These are phyloP conservation scores for Montipora foliosa DNA, from an alignment of 64 coral and sea anemone species.

Conservation along the genomic window DNA sequence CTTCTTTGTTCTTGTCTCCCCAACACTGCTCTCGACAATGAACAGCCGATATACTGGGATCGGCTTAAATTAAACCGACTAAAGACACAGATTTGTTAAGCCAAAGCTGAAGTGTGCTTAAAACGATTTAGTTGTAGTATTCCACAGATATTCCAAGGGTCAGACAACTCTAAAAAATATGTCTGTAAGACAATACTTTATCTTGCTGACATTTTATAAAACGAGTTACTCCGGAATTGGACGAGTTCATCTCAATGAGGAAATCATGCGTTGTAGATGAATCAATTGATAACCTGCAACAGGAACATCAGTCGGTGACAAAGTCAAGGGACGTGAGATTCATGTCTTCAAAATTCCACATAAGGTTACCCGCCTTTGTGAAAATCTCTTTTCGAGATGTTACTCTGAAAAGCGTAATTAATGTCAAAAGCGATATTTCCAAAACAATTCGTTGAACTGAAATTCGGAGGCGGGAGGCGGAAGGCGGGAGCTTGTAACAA, in stretches of 20 bases:
- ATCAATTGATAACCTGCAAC: constrained; percentile 30
- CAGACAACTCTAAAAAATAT: too few species aligned
- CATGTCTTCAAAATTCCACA: background rate
- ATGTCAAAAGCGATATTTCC: background rate
- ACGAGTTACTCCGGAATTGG: background rate
- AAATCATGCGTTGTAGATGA: constrained; percentile 44
- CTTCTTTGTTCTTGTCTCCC: too few species aligned
- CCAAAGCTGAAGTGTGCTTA: too few species aligned
- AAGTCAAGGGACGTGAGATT: constrained; percentile 15
- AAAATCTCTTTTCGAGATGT: background rate
- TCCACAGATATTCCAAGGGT: too few species aligned
- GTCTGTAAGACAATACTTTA: too few species aligned
- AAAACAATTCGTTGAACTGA: background rate
- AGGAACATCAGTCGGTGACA: background rate
- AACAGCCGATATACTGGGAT: too few species aligned
- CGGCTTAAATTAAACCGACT: too few species aligned
- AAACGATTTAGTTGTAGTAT: too few species aligned
- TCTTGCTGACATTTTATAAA: background rate
- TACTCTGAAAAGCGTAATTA: too few species aligned
- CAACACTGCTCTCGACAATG: too few species aligned
- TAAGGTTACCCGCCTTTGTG: background rate
- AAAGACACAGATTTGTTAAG: too few species aligned
- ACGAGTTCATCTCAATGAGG: background rate
- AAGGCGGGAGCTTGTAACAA: background rate
- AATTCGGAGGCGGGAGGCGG: background rate